Evolutionary conservation across 2,888 invertebrate species (phyloP), one percentile per base, ranked within the genome.

Genomic region (Digitonthophagus gazella): DNA sequence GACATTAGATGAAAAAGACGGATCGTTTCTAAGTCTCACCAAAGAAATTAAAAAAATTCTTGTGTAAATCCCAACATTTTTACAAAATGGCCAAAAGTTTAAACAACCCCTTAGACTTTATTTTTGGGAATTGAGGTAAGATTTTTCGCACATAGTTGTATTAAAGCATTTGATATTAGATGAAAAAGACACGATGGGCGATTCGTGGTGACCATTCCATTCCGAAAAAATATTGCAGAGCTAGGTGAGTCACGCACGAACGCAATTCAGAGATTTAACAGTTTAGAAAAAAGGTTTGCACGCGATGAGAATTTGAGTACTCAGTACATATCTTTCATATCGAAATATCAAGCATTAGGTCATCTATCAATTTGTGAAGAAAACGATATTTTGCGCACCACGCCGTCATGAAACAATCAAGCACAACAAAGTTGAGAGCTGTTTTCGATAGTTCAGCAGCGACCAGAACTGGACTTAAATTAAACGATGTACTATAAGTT

Each of bases 201-300:
- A 64, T 75, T 73, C 63, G 28, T 70, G 6, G 74, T 75, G 0
- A 61, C 67, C 0, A 66, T 76, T 4, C 74, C 73, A 2, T 72
- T 74, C 64, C 14, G 16, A 57, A n/a, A 57, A n/a, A 15, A 15
- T n/a, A 1, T 3, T 15, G n/a, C 57, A 11, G 5, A 57, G 57
- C 14, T 57, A 15, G 57, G 57, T 5, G 57, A 57, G 14, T 57
- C 57, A 6, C 5, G 57, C 5, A 14, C 14, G n/a, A 2, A 14
- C 1, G 57, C 57, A 1, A 6, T 11, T 11, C 57, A 15, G 14
- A 14, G 57, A n/a, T n/a, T 57, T n/a, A 6, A 15, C 0, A 6
- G 11, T 1, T 11, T 57, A n/a, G 57, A 57, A n/a, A 5, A n/a
- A 15, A 14, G 57, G 14, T 15, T 57, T 57, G 5, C 14, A 11